Evolutionary conservation across 1,140 invertebrate species (phyloP), one percentile per base, ranked within the genome.

Genomic region (Tetragnatha versicolor): DNA sequence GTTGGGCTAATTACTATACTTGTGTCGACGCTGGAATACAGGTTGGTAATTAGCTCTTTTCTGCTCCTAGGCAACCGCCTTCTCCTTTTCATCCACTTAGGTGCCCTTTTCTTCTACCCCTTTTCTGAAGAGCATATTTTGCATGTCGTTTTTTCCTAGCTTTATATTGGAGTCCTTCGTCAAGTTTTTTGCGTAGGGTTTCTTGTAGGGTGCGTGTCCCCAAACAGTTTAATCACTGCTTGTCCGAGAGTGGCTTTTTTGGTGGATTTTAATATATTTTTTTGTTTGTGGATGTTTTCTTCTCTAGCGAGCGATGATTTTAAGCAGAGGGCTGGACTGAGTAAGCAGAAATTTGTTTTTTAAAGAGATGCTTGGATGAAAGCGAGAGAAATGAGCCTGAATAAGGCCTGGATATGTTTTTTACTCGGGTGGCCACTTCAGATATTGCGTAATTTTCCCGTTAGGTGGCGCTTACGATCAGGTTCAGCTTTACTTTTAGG

Each of bases 1-100:
- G 45, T 75, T 75, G 22, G 58, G 70, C 70, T 75, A 75, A 75
- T 75, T 75, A 75, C 70, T 75, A 75, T 75, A 75, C 70, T 75
- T 75, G 70, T 75, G 70, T 75, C 70, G 70, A 75, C 70, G 70
- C 31, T 63, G 70, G 37, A 75, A 75, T 75, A 75, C 70, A 75
- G 70, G 70, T 61, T 47, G 70, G 70, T 75, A 75, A 75, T 75
- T 75, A 75, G 58, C 55, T 75, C 70, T 75, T 75, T 75, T 75
- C 70, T 75, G 20, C 29, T 31, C 20, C n/a, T n/a, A 3, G 42
- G 42, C 12, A 2, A 20, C 12, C 42, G 27, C n/a, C 65, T 20
- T 14, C 65, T 20, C 65, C 45, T 68, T 49, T 29, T 68, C 65
- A 47, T 68, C 65, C 65, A 31, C 45, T 68, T 63, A 17, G 1